Evolutionary conservation across 1,140 invertebrate genomes (phyloP).

Genomic region (Nasonia vitripennis): DNA sequence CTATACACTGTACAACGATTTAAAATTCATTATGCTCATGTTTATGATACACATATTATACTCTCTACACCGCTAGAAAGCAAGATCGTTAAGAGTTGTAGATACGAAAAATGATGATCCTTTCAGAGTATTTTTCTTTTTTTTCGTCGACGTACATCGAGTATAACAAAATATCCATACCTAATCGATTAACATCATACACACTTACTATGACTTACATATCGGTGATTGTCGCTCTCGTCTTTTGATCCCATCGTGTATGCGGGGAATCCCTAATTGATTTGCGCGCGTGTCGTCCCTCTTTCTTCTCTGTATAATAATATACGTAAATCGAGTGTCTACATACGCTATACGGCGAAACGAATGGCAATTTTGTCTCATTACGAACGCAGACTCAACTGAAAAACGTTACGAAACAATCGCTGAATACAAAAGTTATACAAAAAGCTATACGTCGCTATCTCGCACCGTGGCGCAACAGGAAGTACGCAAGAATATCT

Average conservation of each 20-base stretch:
- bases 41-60: slow-evolving; percentile 30
- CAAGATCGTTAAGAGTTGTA: background rate
- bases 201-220: slow-evolving; percentile 19
- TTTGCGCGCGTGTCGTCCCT: background rate
- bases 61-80: slow-evolving; percentile 19
- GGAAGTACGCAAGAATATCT: background rate
- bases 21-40: slow-evolving; percentile 5
- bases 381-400: background rate
- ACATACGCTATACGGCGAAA: too few relatives aligned
- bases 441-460: background rate
- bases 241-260: background rate
- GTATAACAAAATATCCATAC: slow-evolving; percentile 47
- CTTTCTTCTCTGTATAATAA: background rate
- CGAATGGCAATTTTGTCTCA: too few relatives aligned
- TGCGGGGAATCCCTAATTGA: background rate
- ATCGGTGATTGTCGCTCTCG: slow-evolving; percentile 44
- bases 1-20: slow-evolving; percentile 51
- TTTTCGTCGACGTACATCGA: slow-evolving; percentile 30
- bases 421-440: background rate
- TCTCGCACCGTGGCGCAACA: background rate
- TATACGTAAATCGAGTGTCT: background rate
- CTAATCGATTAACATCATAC: background rate
- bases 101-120: background rate
- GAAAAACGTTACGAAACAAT: background rate
- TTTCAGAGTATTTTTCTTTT: background rate